These are phyloP conservation scores for Trichonephila clavipes DNA, from an alignment of 1,140 invertebrate species.

Conservation along the genomic window DNA sequence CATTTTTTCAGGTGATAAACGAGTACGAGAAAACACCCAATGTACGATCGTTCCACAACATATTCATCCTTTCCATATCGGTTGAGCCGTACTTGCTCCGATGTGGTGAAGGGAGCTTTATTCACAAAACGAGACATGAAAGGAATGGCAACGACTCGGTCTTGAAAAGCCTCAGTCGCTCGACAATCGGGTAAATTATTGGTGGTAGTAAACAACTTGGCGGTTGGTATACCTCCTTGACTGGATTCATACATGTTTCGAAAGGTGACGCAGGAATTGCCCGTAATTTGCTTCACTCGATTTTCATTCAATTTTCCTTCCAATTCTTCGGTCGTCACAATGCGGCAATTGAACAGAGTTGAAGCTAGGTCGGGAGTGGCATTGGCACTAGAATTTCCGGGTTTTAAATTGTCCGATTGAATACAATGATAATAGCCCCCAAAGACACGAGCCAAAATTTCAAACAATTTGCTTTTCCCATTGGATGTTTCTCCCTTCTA, in stretches of 20 bases:
- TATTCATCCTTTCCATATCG: not conserved
- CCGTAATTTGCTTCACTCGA: slow-evolving; percentile 48
- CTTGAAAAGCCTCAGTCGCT: slow-evolving; percentile 28
- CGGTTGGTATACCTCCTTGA: slow-evolving; percentile 18
- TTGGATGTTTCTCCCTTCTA: not conserved
- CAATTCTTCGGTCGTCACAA: slow-evolving; percentile 43
- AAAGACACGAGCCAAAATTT: slow-evolving; percentile 2
- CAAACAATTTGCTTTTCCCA: slow-evolving; percentile 59
- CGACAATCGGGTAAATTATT: slow-evolving; percentile 27
- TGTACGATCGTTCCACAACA: slow-evolving; percentile 23
- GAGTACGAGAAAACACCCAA: slow-evolving; percentile 34
- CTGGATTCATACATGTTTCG: slow-evolving; percentile 49
- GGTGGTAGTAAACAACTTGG: slow-evolving; percentile 48
- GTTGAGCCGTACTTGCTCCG: not conserved
- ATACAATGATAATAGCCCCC: slow-evolving; percentile 35
- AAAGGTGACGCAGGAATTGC: slow-evolving; percentile 13
- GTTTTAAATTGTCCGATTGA: slow-evolving; percentile 33
- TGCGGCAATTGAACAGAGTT: not conserved
- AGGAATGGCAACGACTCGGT: slow-evolving; percentile 50
- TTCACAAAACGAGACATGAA: slow-evolving; percentile 14
- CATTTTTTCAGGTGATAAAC: not conserved
- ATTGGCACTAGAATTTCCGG: not conserved
- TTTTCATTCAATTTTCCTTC: slow-evolving; percentile 47
- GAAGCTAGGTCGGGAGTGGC: slow-evolving; percentile 42
- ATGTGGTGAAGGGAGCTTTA: not conserved